Base-by-base conservation (phyloP, 2,113 vertebrate genomes). In the Pseudorasbora parva region DNA sequence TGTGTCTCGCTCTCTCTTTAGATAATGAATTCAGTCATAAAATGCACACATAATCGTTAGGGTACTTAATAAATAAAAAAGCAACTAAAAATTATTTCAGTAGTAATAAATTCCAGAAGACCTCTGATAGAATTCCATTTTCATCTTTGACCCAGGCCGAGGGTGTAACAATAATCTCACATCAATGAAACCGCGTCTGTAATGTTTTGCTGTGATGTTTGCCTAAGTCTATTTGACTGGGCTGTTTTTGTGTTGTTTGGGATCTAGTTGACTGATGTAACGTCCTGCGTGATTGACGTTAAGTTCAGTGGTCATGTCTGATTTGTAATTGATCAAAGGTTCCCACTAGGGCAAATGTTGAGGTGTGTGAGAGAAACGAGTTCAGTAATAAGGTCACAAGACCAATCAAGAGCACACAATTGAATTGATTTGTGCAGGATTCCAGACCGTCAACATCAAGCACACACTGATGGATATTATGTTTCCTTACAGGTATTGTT, bases 181-280 rank as follows among this genome's bases (percentile, higher is more conserved):
- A 62, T 45, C 23, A 62, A 1, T 8, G 19, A 77, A 57, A 59
- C 8, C 6, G 23, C 9, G 0, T 57, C 19, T 76, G 14, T 37
- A 17, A 30, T n/a, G 41, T 56, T 54, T 33, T 33, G 27, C 47
- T 54, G 23, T 56, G 15, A 75, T 77, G 51, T 77, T 78, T 78
- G 75, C 2, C 25, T 27, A 49, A 79, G 57, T 49, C 41, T n/a
- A 43, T 27, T 64, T 62, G 8, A 78, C 8, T 27, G 37, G 8
- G 14, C 12, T 73, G 43, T 9, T 49, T 47, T 49, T n/a, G 19
- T 69, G 68, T 23, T 25, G 68, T 23, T 25, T 60, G n/a, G 17
- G 7, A 17, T 60, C 15, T 3, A 21, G 14, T 12, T 27, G 14
- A 25, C 21, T 23, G 75, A 78, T 9, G 27, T 25, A 45, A 78